A percentile compares a stretch with the other conserved stretches of the same genome.
These are phyloP conservation scores for Sialia sialis DNA, from an alignment of 2,113 vertebrate species.

Conservation along the genomic window DNA sequence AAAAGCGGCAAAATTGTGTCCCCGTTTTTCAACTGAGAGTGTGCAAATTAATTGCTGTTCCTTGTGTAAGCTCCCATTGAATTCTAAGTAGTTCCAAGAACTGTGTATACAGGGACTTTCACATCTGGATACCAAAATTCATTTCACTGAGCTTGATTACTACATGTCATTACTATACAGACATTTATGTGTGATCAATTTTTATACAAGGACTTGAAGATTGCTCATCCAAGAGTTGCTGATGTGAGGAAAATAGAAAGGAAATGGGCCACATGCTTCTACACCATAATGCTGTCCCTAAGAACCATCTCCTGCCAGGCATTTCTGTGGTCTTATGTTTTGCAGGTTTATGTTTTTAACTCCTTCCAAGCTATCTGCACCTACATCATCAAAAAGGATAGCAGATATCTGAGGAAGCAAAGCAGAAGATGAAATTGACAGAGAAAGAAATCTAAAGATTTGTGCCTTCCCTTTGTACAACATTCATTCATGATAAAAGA, in stretches of 20 bases:
- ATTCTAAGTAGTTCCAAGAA: background rate
- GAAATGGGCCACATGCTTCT: rapidly evolving
- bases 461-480: background rate
- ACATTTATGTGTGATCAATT: background rate
- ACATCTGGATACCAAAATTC: background rate
- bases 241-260: background rate
- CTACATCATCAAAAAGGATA: background rate
- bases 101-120: background rate
- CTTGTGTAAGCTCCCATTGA: background rate
- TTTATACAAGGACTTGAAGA: background rate
- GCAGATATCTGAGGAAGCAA: background rate
- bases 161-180: background rate
- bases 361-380: background rate
- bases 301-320: background rate
- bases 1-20: background rate
- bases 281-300: background rate
- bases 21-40: background rate
- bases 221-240: background rate
- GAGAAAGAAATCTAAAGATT: background rate
- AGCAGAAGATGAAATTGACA: background rate
- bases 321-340: background rate
- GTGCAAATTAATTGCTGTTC: background rate
- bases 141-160: background rate
- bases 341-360: background rate
- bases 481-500: background rate